These are phyloP conservation scores for Metopolophium dirhodum DNA, from an alignment of 1,140 invertebrate species.

Conservation along the genomic window DNA sequence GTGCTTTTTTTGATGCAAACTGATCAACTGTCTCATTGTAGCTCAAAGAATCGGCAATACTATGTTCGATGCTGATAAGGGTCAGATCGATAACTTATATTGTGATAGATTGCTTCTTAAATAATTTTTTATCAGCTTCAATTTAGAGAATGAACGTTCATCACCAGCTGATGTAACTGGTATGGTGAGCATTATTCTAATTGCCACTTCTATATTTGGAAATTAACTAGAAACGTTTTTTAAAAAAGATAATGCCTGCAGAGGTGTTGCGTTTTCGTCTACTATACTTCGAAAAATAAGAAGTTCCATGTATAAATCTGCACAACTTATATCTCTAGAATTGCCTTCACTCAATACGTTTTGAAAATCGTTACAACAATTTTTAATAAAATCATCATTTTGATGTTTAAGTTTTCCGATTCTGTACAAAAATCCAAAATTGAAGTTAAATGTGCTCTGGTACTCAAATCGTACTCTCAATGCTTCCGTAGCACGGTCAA, in stretches of 20 bases:
- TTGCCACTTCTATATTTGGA: not conserved
- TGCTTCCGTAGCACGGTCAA: not conserved
- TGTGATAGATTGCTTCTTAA: constrained; percentile 30
- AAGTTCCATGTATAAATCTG: constrained; percentile 22
- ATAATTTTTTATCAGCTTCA: constrained; percentile 14
- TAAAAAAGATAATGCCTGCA: not conserved
- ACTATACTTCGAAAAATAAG: no score
- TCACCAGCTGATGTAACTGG: not conserved
- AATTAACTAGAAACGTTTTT: constrained; percentile 32
- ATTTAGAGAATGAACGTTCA: not conserved
- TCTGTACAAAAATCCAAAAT: constrained; percentile 4
- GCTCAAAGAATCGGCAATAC: constrained; percentile 15
- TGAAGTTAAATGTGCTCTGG: not conserved
- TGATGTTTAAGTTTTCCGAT: not conserved
- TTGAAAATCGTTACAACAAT: not conserved
- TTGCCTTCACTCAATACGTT: constrained; percentile 22
- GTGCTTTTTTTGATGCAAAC: not conserved
- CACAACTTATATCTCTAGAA: not conserved
- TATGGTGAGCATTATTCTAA: constrained; percentile 40
- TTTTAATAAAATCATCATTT: constrained; percentile 22
- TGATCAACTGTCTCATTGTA: not conserved
- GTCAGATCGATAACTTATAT: not conserved
- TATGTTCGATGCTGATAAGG: constrained; percentile 30
- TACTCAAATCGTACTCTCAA: not conserved
- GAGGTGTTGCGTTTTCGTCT: not conserved